Evolutionary conservation across 2,113 vertebrate species (phyloP), one percentile per base, ranked within the genome.

Genomic region (Indicator indicator): DNA sequence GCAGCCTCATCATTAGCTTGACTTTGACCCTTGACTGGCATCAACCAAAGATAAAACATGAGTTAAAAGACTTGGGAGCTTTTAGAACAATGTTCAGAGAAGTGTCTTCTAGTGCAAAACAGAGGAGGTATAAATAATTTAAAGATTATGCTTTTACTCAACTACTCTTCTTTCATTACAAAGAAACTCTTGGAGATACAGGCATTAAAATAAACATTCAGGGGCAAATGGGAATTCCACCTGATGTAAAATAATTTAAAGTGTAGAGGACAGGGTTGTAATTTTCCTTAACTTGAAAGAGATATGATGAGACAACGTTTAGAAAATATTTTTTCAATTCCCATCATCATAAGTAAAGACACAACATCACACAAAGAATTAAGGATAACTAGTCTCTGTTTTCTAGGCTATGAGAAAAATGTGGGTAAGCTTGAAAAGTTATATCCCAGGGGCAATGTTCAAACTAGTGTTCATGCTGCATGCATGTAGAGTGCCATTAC

Each of bases 341-440:
- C 64, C 82, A 68, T 55, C 87, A 40, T 88, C 46, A 56, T 83
- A 80, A 89, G 17, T 59, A 40, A 72, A 82, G 65, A 93, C 2
- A 4, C 30, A 91, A 63, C 64, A 36, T 76, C 67, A 28, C 50
- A 64, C n/a, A 55, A 93, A 91, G 86, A 96, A 95, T 79, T 67
- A 96, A 94, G 78, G 64, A 88, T 0, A 88, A 69, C 11, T 36
- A 88, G 16, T 75, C 55, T 93, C 69, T 94, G 68, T 95, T 96
- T 97, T 91, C 81, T 92, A 82, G 96, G 90, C 84, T 91, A 90
- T 92, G 87, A 97, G 90, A 98, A 97, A 90, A 96, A 96, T 80
- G 71, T 83, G 86, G 73, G 50, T 63, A 88, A 82, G 72, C 62
- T 69, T 83, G 38, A 88, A 74, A 89, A 96, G 73, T 68, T 93